Evolutionary conservation across 2,113 vertebrate genomes (phyloP).

Genomic region (Platanista minor): DNA sequence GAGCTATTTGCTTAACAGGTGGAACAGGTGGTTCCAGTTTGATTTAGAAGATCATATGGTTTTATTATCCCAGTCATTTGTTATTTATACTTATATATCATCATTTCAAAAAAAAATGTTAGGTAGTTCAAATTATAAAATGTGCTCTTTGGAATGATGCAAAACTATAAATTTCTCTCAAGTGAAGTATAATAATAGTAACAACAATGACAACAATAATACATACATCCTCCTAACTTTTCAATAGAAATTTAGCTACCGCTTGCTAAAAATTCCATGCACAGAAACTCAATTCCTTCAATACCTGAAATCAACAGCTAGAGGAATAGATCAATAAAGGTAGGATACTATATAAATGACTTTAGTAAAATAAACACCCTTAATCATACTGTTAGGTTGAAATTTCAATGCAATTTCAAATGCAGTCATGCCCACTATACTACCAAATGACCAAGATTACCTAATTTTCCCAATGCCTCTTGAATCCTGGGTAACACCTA

Average conservation of each 20-base stretch:
- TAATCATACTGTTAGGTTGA: background rate
- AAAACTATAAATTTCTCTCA: background rate
- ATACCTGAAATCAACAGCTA: background rate
- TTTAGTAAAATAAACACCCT: slow-evolving; percentile 10
- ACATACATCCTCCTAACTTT: background rate
- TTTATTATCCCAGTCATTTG: background rate
- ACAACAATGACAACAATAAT: background rate
- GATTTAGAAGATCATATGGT: background rate
- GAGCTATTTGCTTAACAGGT: background rate
- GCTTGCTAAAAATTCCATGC: background rate
- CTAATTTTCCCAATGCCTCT: background rate
- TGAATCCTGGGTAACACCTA: background rate
- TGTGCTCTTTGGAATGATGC: background rate
- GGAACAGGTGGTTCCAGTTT: background rate
- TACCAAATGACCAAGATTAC: background rate
- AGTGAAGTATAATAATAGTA: background rate
- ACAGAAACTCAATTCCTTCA: background rate
- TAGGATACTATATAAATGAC: background rate
- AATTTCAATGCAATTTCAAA: background rate
- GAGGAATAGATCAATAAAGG: background rate
- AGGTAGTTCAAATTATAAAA: background rate
- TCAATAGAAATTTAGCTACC: background rate
- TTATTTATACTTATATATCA: background rate
- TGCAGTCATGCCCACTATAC: background rate
- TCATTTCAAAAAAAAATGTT: background rate